Evolutionary conservation across 2,888 invertebrate genomes (phyloP), one percentile per base, ranked within the genome.

Genomic region (Tethea ocularis): DNA sequence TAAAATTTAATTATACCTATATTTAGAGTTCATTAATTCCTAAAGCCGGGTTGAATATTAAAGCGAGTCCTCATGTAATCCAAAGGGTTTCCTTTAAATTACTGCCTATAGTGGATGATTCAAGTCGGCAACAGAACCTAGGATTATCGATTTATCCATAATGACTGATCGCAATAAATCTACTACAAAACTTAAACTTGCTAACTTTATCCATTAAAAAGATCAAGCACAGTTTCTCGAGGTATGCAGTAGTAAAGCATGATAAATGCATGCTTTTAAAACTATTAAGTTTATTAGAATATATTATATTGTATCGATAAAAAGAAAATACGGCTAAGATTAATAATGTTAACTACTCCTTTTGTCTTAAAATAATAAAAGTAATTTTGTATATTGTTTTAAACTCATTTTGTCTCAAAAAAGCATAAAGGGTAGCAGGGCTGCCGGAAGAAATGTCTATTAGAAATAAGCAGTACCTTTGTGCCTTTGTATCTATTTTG

Each of bases 121-220:
- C 57, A 56, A 59, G 51, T 57, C 59, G 56, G 63, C 59, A 67
- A 62, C 55, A 56, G 38, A 51, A 46, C 54, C 66, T 61, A 62
- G 66, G 54, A 64, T 57, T 63, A 58, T 64, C 66, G 68, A 68
- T 71, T 69, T 63, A 69, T 61, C 57, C 59, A 66, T 62, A 69
- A 58, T 66, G 66, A 72, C 68, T 68, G 66, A 77, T 74, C 72
- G 69, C 62, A 68, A 72, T 79, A 78, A 78, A 80, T 82, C 68
- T 70, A 67, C 60, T 63, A 70, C 61, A 65, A 69, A 79, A 72
- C 68, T 74, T 71, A 55, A 60, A 59, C 57, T 51, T 60, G 57
- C 57, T 7, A 80, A 80, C 74, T 81, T 80, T 59, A 62, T 61
- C 64, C 66, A 75, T 78, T 76, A 77, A 80, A 72, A 74, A 77